Percentiles rank a stretch among this genome's conserved stretches.
Conservation (phyloP, 1,140 invertebrate genomes). For the Pseudomyrmex flavicornis region DNA sequence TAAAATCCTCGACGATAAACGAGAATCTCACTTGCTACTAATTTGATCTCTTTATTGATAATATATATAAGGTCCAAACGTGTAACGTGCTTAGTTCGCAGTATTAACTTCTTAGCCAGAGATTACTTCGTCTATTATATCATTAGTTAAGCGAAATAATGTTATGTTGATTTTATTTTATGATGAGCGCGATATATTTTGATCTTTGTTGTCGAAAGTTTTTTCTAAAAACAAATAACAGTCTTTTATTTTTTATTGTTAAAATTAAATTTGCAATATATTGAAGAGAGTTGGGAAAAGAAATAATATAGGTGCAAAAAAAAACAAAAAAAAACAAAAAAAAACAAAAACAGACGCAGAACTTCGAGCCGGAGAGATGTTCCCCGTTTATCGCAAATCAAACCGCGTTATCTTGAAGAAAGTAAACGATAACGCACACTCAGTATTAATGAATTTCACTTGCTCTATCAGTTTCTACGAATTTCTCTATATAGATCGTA, state of each 20-base stretch:
- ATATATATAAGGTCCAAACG: slow-evolving; percentile 17
- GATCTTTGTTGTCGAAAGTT: background rate
- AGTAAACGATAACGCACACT: slow-evolving; percentile 49
- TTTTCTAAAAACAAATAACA: background rate
- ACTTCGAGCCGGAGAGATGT: background rate
- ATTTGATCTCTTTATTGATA: slow-evolving; percentile 65
- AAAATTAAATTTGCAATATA: slow-evolving; percentile 10
- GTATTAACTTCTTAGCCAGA: slow-evolving; percentile 49
- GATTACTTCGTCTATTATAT: slow-evolving; percentile 33
- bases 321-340: no score
- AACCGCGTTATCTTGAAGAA: slow-evolving; percentile 29
- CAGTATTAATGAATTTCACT: slow-evolving; percentile 68
- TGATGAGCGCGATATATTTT: slow-evolving; percentile 32
- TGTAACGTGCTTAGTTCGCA: slow-evolving; percentile 59
- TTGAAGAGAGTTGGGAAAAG: no score
- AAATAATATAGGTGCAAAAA: background rate
- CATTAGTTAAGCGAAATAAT: slow-evolving; percentile 17
- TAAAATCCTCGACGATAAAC: slow-evolving; percentile 35
- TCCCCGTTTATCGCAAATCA: slow-evolving; percentile 8
- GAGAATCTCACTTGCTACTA: slow-evolving; percentile 61
- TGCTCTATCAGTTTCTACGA: slow-evolving; percentile 36
- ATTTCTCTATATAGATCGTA: slow-evolving; percentile 28
- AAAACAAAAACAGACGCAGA: background rate
- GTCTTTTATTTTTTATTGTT: background rate
- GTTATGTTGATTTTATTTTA: slow-evolving; percentile 7